Evolutionary conservation across 2,113 vertebrate species (phyloP), one percentile per base, ranked within the genome.

Genomic region (Bubo scandiacus): DNA sequence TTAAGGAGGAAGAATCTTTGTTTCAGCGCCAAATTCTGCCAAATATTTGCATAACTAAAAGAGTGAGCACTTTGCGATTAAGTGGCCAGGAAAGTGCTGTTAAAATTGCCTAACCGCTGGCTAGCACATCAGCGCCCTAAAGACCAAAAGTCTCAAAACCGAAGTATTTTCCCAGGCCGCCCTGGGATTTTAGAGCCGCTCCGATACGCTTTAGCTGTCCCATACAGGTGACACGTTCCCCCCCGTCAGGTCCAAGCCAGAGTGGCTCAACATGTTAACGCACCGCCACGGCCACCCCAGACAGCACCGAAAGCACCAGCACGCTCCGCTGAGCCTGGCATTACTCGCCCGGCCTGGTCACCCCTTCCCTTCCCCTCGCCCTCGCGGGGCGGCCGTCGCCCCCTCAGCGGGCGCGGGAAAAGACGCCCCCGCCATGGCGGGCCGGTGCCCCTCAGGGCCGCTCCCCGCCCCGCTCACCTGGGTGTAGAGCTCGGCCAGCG

Each of bases 401-500:
- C 47, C 29, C 75, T 38, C 66, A 3, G 63, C 63, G 30, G 13
- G 15, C 54, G 36, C 36, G n/a, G 38, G 45, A 23, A 1, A 8
- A 70, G 11, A 8, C 26, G 19, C 7, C 57, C 5, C 30, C 21
- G 43, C 66, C 67, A 5, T 4, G 67, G 59, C n/a, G 19, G 30
- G 4, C 30, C 30, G 3, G 7, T 5, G 49, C 81, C 38, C 36
- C 20, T 7, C 18, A 10, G 15, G 21, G 62, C 52, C 67, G 51
- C 19, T 29, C 36, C 43, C 29, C 38, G 25, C 32, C 36, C 58
- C 11, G 73, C 98, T 97, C 98, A 99, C 99, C 99, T 99, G 97
- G 3, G 99, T 98, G 97, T 99, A 99, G 19, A 99, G 98, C 90
- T 99, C 99, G 68, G 96, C 97, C 96, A 99, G 90, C 97, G 99